Evolutionary conservation across 2,888 invertebrate species (phyloP).

Genomic region (Deroplatys truncata): DNA sequence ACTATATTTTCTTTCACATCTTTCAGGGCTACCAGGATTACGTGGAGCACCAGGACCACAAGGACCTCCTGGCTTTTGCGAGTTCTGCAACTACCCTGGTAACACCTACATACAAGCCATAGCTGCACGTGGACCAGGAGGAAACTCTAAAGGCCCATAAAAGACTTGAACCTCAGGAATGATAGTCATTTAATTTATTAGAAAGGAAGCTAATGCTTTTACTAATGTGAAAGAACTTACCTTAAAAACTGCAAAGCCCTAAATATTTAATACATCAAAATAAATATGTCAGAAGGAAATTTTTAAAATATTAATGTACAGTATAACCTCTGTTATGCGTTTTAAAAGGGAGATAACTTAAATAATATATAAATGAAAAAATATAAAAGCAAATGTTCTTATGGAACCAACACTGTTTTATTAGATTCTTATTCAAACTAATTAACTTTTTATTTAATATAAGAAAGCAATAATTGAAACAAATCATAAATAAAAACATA

Average conservation of each 20-base stretch:
- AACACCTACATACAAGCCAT: constrained; percentile 47
- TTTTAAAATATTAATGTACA: no score
- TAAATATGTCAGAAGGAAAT: no score
- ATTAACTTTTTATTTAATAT: no score
- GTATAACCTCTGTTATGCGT: no score
- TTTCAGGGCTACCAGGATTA: constrained; percentile 61
- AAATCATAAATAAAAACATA: no score
- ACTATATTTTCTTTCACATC: constrained; percentile 4
- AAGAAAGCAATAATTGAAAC: no score
- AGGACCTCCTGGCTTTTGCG: constrained; percentile 49
- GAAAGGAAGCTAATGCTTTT: not conserved
- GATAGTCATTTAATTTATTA: not conserved
- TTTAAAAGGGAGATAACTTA: no score
- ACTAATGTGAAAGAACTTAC: not conserved
- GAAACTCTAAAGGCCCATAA: constrained; percentile 57
- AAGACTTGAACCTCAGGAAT: not conserved
- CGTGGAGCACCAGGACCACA: constrained; percentile 49
- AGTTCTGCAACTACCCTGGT: constrained; percentile 58
- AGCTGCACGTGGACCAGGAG: constrained; percentile 49
- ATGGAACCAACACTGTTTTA: no score
- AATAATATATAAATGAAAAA: no score
- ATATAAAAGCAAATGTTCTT: no score
- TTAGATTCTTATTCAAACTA: no score
- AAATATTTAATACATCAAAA: no score
- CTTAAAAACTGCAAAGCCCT: not conserved